A percentile compares a stretch with the other conserved stretches of the same genome.
Conservation (phyloP, 2,113 vertebrate genomes). For the Ptyas mucosa region DNA sequence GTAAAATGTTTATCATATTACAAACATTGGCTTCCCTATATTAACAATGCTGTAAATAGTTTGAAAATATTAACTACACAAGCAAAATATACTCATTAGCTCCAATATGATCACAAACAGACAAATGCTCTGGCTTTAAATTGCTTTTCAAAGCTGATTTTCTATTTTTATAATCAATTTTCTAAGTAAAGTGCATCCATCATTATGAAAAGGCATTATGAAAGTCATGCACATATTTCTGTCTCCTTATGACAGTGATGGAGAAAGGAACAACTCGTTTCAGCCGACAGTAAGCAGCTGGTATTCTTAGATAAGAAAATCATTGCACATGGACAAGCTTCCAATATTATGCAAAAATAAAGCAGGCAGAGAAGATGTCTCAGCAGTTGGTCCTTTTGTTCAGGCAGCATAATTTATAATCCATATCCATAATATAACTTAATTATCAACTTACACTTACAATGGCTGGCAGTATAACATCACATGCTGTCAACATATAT, state of each 20-base stretch:
- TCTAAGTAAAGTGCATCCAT: conserved; percentile 65
- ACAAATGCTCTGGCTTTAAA: conserved; percentile 64
- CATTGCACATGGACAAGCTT: conserved; percentile 63
- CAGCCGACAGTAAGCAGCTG: conserved; percentile 74
- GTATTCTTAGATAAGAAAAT: conserved; percentile 76
- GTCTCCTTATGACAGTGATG: conserved; percentile 72
- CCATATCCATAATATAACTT: conserved; percentile 60
- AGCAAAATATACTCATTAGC: conserved; percentile 69
- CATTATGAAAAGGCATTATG: conserved; percentile 71
- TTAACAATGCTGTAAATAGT: conserved; percentile 64
- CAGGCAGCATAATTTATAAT: conserved; percentile 68
- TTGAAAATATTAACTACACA: conserved; percentile 61
- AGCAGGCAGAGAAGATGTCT: conserved; percentile 51
- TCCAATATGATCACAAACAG: conserved; percentile 64
- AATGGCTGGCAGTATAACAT: conserved; percentile 25
- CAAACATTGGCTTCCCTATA: conserved; percentile 54
- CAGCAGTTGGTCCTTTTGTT: conserved; percentile 46
- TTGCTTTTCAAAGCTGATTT: conserved; percentile 68
- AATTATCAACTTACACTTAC: conserved; percentile 54
- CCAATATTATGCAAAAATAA: conserved; percentile 62
- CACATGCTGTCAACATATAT: conserved; percentile 39
- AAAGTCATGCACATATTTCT: conserved; percentile 72
- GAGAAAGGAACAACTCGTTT: conserved; percentile 71
- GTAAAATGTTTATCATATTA: conserved; percentile 47
- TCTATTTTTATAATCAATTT: conserved; percentile 73